Conservation (phyloP, 1,140 invertebrate species). For the Venturia canescens region DNA sequence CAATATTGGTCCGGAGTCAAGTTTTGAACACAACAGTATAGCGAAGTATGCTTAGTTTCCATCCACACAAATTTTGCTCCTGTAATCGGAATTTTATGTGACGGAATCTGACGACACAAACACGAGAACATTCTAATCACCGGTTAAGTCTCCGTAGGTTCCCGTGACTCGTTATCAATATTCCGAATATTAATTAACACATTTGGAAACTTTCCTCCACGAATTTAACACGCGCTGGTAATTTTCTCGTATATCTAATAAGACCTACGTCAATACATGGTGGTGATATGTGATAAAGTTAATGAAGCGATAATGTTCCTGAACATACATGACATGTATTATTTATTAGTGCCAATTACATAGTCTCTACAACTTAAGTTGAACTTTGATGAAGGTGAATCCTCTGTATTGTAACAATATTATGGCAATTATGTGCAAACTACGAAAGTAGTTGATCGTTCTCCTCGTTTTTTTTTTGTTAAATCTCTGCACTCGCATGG, state of each 20-base stretch:
- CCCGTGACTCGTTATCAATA: neutral
- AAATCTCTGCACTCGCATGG: no score
- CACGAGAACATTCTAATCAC: constrained; percentile 1
- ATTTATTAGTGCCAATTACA: neutral
- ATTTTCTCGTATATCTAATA: constrained; percentile 1
- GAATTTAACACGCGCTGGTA: neutral
- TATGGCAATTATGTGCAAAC: neutral
- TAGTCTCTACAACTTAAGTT: neutral
- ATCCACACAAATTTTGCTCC: neutral
- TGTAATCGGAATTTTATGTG: neutral
- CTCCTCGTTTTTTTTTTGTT: no score
- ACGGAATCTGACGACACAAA: no score
- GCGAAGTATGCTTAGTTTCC: no score
- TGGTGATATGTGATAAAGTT: neutral
- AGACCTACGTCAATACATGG: neutral
- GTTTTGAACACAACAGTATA: no score
- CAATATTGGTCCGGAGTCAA: no score
- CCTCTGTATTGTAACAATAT: neutral
- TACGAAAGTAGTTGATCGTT: no score
- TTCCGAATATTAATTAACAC: neutral
- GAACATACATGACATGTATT: neutral
- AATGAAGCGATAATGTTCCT: neutral
- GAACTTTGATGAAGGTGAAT: neutral
- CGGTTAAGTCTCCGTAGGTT: neutral
- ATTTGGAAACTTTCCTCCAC: constrained; percentile 1